Evolutionary conservation across 2,113 vertebrate species (phyloP).

Genomic region (Zapus hudsonius): DNA sequence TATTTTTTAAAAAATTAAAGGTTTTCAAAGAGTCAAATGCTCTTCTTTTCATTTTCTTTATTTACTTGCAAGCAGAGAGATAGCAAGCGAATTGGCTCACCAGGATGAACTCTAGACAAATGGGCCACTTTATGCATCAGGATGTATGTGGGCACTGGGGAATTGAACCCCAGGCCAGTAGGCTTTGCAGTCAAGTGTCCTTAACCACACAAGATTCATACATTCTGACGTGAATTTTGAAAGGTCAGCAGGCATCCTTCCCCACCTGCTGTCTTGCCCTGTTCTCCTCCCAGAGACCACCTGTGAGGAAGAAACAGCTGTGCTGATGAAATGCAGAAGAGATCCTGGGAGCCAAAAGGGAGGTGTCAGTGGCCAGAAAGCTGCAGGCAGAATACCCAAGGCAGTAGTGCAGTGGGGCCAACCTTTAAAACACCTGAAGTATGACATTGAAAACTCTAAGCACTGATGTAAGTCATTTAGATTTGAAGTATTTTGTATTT

Average conservation of each 20-base stretch:
- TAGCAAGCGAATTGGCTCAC: no score
- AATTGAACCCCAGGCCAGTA: no score
- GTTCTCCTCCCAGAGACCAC: neutral
- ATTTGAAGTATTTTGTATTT: neutral
- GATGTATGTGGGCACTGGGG: no score
- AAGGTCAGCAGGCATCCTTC: neutral
- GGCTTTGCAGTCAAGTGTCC: no score
- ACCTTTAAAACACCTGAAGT: no score
- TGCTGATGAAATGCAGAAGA: neutral
- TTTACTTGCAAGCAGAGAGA: no score
- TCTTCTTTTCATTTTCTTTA: no score
- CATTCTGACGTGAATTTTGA: neutral
- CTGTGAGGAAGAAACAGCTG: neutral
- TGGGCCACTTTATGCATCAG: no score
- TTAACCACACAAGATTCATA: neutral
- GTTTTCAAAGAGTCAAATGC: neutral
- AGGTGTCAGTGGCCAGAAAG: neutral
- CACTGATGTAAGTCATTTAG: neutral
- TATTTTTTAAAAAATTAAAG: no score
- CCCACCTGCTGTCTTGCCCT: neutral
- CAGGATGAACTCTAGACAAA: no score
- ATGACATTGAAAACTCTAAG: no score
- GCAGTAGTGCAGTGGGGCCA: neutral
- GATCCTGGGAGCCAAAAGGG: neutral
- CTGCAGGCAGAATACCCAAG: fast-evolving